These are phyloP conservation scores for Pelagia noctiluca DNA, from an alignment of 30 jellyfish, hydroid and myxozoan genomes.

Conservation along the genomic window DNA sequence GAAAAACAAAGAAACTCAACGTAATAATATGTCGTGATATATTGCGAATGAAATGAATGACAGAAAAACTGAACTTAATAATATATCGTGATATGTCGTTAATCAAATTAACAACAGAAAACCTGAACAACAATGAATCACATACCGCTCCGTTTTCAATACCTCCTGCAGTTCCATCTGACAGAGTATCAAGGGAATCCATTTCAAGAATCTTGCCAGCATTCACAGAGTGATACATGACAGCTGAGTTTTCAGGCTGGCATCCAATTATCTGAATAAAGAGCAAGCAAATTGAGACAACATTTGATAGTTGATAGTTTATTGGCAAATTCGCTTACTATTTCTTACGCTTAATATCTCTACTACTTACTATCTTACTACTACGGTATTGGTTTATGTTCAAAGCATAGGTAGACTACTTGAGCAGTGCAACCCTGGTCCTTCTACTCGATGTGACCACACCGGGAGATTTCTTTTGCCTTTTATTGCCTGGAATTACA, in stretches of 20 bases:
- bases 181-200: constrained; percentile 70
- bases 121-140: not conserved
- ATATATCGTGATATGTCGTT: not conserved
- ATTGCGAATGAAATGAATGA: not conserved
- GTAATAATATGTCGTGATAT: not conserved
- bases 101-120: not conserved
- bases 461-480: too few relatives aligned
- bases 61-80: not conserved
- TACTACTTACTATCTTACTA: too few relatives aligned
- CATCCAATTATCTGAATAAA: constrained; percentile 62
- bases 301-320: not conserved
- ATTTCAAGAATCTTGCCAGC: constrained; percentile 70
- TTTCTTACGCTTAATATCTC: too few relatives aligned
- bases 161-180: constrained; percentile 91
- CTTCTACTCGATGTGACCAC: too few relatives aligned
- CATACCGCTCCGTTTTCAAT: constrained; percentile 78
- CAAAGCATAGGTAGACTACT: too few relatives aligned
- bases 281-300: not conserved
- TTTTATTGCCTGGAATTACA: too few relatives aligned
- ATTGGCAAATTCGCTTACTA: too few relatives aligned
- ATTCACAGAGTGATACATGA: constrained; percentile 43
- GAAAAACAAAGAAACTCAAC: not conserved
- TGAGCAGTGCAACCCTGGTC: too few relatives aligned
- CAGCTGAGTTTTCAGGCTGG: constrained; percentile 68
- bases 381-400: too few relatives aligned